Conservation (phyloP, 2,113 vertebrate species). For the Ia io region DNA sequence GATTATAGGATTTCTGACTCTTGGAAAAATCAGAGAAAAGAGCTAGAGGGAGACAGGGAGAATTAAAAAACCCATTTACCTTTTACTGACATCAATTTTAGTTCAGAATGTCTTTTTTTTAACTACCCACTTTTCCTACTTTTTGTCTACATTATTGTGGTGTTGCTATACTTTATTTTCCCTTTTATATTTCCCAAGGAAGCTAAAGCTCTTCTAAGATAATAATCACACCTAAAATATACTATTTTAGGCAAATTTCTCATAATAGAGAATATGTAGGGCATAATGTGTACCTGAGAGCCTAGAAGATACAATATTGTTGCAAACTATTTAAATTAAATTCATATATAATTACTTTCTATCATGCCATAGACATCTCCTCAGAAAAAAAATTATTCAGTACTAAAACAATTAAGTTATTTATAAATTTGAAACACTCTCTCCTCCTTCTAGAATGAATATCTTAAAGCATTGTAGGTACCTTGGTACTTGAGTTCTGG, state of each 20-base stretch:
- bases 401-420: not conserved
- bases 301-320: not conserved
- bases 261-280: not conserved
- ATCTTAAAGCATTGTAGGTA: not conserved
- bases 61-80: not conserved
- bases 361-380: not conserved
- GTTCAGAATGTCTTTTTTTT: not conserved
- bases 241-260: not conserved
- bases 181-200: not conserved
- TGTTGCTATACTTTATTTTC: not conserved
- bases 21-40: not conserved
- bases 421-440: not conserved
- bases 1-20: not conserved
- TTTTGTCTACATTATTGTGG: not conserved
- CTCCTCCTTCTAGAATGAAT: not conserved
- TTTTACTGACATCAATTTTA: not conserved
- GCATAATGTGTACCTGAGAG: not conserved
- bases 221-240: not conserved
- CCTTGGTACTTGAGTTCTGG: no score
- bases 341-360: not conserved
- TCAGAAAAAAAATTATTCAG: not conserved
- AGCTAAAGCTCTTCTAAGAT: not conserved
- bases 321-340: not conserved
- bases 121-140: not conserved
- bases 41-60: not conserved